phyloP scores from a whole-genome alignment of 2,797 vertebrate species.

The Sebastes minor region DNA sequence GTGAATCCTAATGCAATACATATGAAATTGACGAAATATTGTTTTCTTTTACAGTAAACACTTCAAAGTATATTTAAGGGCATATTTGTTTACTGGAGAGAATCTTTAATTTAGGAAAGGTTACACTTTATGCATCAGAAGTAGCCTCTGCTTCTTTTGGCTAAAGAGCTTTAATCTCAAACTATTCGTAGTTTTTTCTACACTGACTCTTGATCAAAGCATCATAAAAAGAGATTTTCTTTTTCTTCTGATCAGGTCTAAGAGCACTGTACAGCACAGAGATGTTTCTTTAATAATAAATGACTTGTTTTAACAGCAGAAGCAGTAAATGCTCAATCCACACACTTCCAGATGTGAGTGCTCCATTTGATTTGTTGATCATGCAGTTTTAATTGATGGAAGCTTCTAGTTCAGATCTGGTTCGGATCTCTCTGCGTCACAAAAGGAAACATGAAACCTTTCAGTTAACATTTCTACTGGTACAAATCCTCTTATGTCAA shows the following conservation, averaged over 20 bases:
- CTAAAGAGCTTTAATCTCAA: background rate
- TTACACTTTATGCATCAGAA: background rate
- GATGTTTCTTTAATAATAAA: constrained; percentile 4
- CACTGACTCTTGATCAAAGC: background rate
- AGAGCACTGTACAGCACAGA: background rate
- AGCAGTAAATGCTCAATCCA: background rate
- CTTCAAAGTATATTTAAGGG: background rate
- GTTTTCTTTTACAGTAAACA: background rate
- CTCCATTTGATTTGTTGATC: background rate
- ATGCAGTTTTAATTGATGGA: constrained; percentile 3
- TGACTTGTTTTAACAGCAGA: background rate
- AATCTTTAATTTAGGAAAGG: background rate
- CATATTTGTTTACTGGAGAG: background rate
- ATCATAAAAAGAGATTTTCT: background rate
- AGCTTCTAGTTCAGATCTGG: background rate
- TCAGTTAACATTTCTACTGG: background rate
- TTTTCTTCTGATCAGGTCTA: background rate
- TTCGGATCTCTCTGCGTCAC: background rate
- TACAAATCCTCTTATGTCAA: background rate
- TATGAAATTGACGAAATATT: background rate
- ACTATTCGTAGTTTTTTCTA: background rate
- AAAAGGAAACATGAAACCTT: background rate
- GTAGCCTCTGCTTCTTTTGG: background rate
- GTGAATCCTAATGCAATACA: background rate
- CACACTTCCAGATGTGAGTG: background rate